These are phyloP conservation scores for Sebastiscus albofasciatus DNA, from an alignment of 2,797 vertebrate species.

Conservation along the genomic window DNA sequence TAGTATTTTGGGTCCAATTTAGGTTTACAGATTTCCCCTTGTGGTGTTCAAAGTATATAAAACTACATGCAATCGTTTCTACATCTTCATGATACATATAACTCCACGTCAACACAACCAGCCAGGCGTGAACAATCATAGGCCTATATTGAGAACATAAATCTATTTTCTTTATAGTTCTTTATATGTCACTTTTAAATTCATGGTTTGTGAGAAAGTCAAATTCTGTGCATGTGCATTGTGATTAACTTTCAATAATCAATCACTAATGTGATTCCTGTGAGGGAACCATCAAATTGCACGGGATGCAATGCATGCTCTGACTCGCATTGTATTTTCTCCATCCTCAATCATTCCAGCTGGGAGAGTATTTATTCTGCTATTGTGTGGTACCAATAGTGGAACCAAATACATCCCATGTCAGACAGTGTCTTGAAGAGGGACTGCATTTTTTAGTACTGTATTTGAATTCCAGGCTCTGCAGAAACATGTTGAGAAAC, in stretches of 20 bases:
- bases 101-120: neutral
- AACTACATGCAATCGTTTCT: neutral
- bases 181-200: neutral
- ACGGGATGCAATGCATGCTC: neutral
- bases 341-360: neutral
- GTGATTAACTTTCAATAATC: neutral
- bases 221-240: neutral
- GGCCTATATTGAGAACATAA: neutral
- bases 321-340: neutral
- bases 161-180: neutral
- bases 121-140: neutral
- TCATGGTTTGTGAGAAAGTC: neutral
- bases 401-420: neutral
- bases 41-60: neutral
- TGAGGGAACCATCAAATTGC: neutral
- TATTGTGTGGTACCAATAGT: neutral
- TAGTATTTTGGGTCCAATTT: neutral
- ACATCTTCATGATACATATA: neutral
- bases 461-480: constrained; percentile 36
- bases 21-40: neutral
- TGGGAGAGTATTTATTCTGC: neutral
- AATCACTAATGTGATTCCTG: neutral
- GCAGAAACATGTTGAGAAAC: constrained; percentile 35
- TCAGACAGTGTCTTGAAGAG: neutral
- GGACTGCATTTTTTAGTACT: neutral